A percentile compares a stretch with the other conserved stretches of the same genome.
phyloP scores from a whole-genome alignment of 2,113 vertebrate species.

The Mungos mungo region DNA sequence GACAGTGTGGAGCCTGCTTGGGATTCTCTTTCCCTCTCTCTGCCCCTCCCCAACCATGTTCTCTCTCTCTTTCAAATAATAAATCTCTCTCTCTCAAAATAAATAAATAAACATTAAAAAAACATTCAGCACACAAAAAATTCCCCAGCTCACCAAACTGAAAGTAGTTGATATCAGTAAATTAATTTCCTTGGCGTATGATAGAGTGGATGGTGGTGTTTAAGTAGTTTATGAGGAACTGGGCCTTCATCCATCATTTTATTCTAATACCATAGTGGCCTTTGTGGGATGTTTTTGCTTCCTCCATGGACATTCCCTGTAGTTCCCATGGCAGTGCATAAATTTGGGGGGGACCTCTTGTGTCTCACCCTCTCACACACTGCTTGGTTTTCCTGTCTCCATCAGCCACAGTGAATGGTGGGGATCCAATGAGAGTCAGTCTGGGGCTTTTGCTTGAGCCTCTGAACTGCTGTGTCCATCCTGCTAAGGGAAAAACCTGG shows the following conservation, averaged over 20 bases:
- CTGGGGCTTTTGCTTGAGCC: background rate
- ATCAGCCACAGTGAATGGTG: background rate
- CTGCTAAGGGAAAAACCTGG: background rate
- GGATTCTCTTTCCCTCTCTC: too few species aligned
- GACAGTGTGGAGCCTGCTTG: too few species aligned
- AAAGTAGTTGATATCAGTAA: background rate
- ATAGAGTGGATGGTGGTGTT: background rate
- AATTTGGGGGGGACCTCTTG: background rate
- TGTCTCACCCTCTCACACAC: background rate
- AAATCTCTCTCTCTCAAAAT: too few species aligned
- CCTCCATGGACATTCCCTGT: accelerated
- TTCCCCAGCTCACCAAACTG: background rate
- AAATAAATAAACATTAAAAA: background rate
- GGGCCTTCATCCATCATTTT: background rate
- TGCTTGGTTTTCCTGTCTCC: background rate
- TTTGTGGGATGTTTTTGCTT: background rate
- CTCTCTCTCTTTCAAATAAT: too few species aligned
- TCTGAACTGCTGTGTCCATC: background rate
- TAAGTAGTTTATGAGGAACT: background rate
- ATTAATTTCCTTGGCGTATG: background rate
- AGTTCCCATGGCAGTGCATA: background rate
- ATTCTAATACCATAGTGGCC: background rate
- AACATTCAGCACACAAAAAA: background rate
- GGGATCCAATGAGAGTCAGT: accelerated
- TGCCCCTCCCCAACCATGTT: too few species aligned